Base-by-base conservation (phyloP, 2,888 invertebrate species). In the Cephus sareptanus region DNA sequence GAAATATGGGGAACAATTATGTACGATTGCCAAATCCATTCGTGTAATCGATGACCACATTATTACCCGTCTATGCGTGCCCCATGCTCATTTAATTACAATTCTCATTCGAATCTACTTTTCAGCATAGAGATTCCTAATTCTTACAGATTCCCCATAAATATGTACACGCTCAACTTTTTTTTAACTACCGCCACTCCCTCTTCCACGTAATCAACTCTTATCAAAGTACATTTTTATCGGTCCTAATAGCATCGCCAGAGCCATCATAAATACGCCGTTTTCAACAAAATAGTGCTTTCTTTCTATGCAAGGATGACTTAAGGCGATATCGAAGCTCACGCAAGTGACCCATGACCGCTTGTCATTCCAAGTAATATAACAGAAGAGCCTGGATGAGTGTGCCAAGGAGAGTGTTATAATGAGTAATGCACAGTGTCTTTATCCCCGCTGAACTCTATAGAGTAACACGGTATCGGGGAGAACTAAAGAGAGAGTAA, bases 1-100 rank as follows among this genome's bases (percentile, higher is more conserved):
- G 89, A 89, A 89, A 89, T 90, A 90, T 90, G 86, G 88, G 56
- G 79, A 80, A 87, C 87, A 90, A 90, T 90, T 90, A 90, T 88
- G 86, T 81, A 82, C 88, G 86, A 87, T 88, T 86, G 88, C 87
- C 88, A 89, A 90, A 90, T 90, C 89, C 56, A 23, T 9, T 56
- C 56, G 56, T 23, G 56, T 56, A 56, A 56, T 56, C 56, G 56
- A 56, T 56, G 23, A 15, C 56, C 23, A 15, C 56, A 56, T 56
- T 56, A 56, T 56, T 56, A 56, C 23, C 3, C 56, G 23, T 56
- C 23, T 56, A 56, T 56, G 23, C 56, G 56, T 56, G 56, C 56
- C 0, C 9, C 56, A 1, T 9, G 56, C 56, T 56, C 56, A 56
- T 56, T 56, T 23, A 56, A 23, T 9, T 56, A 2, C 56, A 23